Evolutionary conservation across 1,140 invertebrate genomes (phyloP).

Genomic region (Zaprionus ornatus): DNA sequence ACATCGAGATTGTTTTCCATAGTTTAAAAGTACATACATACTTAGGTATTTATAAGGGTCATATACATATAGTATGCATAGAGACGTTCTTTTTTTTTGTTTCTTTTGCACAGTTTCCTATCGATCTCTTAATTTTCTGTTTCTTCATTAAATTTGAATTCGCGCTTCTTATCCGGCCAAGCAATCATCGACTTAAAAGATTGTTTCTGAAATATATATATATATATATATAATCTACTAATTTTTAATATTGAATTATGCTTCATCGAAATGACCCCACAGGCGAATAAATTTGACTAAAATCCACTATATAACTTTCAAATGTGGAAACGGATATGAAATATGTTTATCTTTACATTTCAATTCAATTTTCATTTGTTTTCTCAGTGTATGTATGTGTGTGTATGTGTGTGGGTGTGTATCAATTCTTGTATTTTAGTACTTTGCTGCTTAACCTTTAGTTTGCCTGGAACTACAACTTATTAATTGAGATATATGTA

Average conservation of each 20-base stretch:
- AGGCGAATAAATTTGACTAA: conserved; percentile 75
- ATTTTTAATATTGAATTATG: conserved; percentile 62
- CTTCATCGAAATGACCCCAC: conserved; percentile 41
- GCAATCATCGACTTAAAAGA: conserved; percentile 59
- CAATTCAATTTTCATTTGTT: background rate
- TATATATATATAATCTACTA: conserved; percentile 43
- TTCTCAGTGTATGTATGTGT: conserved; percentile 22
- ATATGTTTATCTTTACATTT: conserved; percentile 31
- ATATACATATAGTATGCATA: conserved; percentile 45
- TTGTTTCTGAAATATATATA: conserved; percentile 54
- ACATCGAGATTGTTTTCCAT: conserved; percentile 74
- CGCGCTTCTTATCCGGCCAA: conserved; percentile 13
- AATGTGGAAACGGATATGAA: conserved; percentile 77
- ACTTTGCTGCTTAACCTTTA: conserved; percentile 51
- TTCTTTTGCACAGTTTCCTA: conserved; percentile 4
- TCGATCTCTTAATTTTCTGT: background rate
- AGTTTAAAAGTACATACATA: conserved; percentile 66
- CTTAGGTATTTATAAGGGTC: conserved; percentile 49
- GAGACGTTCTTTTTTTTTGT: conserved; percentile 23
- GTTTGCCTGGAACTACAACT: conserved; percentile 64
- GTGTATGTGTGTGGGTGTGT: conserved; percentile 18
- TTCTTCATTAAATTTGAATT: conserved; percentile 27
- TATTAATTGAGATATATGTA: conserved; percentile 48
- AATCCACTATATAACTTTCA: conserved; percentile 64
- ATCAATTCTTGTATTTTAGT: conserved; percentile 59